Conservation (phyloP, 2,797 vertebrate genomes). For the Diceros bicornis region DNA sequence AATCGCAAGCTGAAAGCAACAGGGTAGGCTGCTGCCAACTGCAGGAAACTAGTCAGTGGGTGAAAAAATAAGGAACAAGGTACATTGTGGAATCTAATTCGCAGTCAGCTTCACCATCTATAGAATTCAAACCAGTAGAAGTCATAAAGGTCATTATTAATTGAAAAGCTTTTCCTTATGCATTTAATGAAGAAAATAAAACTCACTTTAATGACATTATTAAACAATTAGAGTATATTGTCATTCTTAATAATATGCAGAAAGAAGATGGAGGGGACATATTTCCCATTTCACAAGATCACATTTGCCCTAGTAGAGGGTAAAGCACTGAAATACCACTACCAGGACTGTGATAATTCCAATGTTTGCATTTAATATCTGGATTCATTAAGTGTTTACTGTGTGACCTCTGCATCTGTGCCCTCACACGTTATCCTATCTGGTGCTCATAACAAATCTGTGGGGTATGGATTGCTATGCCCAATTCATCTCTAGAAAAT, state of each 20-base stretch:
- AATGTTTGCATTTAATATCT: background rate
- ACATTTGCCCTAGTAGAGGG: background rate
- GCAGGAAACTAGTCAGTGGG: conserved; percentile 79
- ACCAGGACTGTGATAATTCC: background rate
- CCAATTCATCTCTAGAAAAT: background rate
- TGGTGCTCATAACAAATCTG: background rate
- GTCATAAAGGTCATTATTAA: conserved; percentile 86
- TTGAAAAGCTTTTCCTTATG: conserved; percentile 84
- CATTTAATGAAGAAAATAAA: conserved; percentile 67
- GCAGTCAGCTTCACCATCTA: conserved; percentile 73
- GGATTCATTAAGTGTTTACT: background rate
- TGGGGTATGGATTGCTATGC: background rate
- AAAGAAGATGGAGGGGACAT: background rate
- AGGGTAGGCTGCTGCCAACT: conserved; percentile 46
- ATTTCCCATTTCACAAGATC: conserved; percentile 43
- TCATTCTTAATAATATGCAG: conserved; percentile 46
- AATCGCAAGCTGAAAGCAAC: conserved; percentile 75
- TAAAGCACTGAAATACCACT: background rate
- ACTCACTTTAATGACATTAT: conserved; percentile 63
- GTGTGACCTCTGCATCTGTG: background rate
- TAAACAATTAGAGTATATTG: conserved; percentile 19
- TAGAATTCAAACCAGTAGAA: conserved; percentile 72
- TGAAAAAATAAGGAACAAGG: conserved; percentile 78
- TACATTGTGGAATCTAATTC: conserved; percentile 83
- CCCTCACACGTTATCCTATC: background rate